Evolutionary conservation across 2,888 invertebrate species (phyloP), one percentile per base, ranked within the genome.

Genomic region (Syrphus vitripennis): DNA sequence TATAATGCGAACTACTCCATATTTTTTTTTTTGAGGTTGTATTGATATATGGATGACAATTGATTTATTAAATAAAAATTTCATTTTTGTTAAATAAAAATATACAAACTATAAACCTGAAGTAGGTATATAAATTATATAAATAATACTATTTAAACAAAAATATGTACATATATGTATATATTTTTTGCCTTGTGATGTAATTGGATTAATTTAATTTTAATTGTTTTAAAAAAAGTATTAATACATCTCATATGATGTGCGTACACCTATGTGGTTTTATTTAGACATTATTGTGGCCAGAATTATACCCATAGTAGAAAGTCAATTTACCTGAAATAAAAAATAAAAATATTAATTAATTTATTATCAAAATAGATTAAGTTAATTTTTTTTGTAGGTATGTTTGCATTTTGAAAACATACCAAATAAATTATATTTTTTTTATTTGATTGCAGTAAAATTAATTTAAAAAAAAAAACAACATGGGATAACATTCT

Each of bases 41-140:
- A 86, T 74, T 71, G 21, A 69, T 72, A 69, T 72, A 77, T 81
- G 81, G 67, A 84, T 72, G 76, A 72, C 84, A 76, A 72, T 76
- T 81, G 84, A 84, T 86, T 86, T 86, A 82, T 74, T 74, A 59
- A 76, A 77, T 82, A 63, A 77, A 77, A 72, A 42, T 50, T 42
- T 75, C 34, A 45, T 31, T 57, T 70, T 48, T 31, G 10, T 45
- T 48, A 50, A 45, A 63, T 53, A 12, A 19, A 57, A 24, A 37
- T 31, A 29, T 12, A 45, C 6, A 19, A 72, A n/a, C 0, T 45
- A 26, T 53, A 26, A 55, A 55, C 55, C 16, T 55, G 29, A 55
- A 29, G 9, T n/a, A n/a, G n/a, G n/a, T 29, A 55, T 53, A 16
- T 12, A 16, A 21, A 16, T 14, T 48, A 12, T 10, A 21, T n/a